Evolutionary conservation across 2,888 invertebrate species (phyloP), one percentile per base, ranked within the genome.

Genomic region (Sericinus montela): DNA sequence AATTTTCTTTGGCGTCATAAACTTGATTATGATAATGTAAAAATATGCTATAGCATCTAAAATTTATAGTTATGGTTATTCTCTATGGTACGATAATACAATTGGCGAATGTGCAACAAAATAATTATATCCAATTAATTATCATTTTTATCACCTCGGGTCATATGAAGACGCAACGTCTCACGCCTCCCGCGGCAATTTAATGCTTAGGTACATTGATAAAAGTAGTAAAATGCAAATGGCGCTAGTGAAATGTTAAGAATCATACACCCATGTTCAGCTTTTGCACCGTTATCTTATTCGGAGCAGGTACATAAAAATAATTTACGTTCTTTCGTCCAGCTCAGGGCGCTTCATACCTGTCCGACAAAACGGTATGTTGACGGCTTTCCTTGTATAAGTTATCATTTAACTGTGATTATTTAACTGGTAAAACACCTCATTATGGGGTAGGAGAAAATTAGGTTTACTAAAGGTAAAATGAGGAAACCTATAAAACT

Each of bases 171-270:
- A 67, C 62, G 70, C n/a, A 66, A 64, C 68, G 70, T 66, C 72
- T 76, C 69, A 69, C 72, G 69, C 72, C 73, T 75, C 68, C 69
- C 71, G 70, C 69, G 68, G 69, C 64, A 68, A 67, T 72, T 68
- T 73, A 78, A 79, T 75, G 76, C 80, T 82, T 79, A 68, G 71
- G 32, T 52, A 80, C 81, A 77, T 68, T 78, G 80, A 82, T 84
- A 83, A 80, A 86, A 82, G 80, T 80, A 83, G 85, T 86, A 80
- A 86, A 84, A 87, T 87, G 86, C 79, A 83, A 86, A 87, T 86
- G 69, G 73, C 63, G 58, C 70, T 76, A 81, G 78, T 80, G 78
- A 82, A 82, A 82, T 82, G 81, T 75, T 78, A 78, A 78, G 78
- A 85, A 82, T 81, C 74, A 73, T 67, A 75, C 78, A 71, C 85